Percentiles rank a stretch among this genome's conserved stretches.
Conservation (phyloP, 2,797 vertebrate species). For the Oreochromis mossambicus region DNA sequence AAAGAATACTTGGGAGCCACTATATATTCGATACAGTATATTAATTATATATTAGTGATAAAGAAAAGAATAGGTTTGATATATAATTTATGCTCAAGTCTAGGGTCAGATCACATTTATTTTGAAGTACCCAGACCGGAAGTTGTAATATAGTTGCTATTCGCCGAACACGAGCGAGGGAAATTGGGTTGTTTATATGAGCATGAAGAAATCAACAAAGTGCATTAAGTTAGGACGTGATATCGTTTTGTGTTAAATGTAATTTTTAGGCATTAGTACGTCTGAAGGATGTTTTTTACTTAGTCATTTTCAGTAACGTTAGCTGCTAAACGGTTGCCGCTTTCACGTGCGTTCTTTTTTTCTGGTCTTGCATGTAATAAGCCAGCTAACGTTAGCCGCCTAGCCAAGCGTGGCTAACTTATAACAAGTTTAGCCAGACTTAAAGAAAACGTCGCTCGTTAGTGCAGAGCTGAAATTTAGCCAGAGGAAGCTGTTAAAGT, state of each 20-base stretch:
- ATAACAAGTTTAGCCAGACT: neutral
- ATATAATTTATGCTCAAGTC: neutral
- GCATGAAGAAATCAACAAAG: neutral
- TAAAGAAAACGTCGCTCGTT: neutral
- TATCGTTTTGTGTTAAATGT: neutral
- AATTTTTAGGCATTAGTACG: fast-evolving
- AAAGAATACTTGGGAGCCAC: neutral
- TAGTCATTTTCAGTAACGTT: neutral
- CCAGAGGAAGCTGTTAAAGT: neutral
- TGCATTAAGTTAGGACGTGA: neutral
- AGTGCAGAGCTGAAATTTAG: neutral
- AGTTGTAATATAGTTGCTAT: neutral
- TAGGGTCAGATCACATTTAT: neutral
- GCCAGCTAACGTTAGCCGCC: slow-evolving; percentile 12
- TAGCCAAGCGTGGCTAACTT: neutral
- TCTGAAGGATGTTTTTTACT: neutral
- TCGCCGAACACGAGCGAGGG: neutral
- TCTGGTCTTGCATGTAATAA: too few species aligned
- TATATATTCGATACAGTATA: neutral
- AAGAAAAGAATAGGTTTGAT: neutral
- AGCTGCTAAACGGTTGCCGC: neutral
- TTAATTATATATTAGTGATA: neutral
- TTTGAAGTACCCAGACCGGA: slow-evolving; percentile 18
- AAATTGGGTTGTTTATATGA: neutral
- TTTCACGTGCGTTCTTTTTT: neutral